Evolutionary conservation across 2,888 invertebrate species (phyloP).

Genomic region (Deilephila elpenor): DNA sequence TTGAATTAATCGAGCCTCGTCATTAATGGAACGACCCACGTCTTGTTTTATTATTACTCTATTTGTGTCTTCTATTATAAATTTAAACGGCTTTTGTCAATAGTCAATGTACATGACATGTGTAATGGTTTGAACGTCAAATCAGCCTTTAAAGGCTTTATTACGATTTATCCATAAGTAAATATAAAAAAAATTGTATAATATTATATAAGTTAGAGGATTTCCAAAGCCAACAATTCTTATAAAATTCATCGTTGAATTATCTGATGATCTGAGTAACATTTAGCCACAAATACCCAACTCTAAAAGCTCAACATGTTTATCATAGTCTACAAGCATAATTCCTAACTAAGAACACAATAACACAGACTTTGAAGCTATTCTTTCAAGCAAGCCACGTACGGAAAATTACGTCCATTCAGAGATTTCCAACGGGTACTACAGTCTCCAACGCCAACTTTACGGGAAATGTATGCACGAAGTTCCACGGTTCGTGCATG

Average conservation of each 20-base stretch:
- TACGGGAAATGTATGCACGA: slow-evolving; percentile 50
- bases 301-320: too few species aligned
- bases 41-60: not conserved
- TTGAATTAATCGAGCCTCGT: slow-evolving; percentile 13
- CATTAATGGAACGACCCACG: slow-evolving; percentile 10
- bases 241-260: too few species aligned
- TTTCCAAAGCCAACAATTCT: too few species aligned
- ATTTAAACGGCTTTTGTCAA: not conserved
- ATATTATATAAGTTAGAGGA: too few species aligned
- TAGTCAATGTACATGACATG: not conserved
- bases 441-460: slow-evolving; percentile 31
- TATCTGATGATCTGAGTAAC: too few species aligned
- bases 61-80: not conserved
- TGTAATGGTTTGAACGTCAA: too few species aligned
- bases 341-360: not conserved
- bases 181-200: too few species aligned
- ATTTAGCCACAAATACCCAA: too few species aligned
- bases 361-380: not conserved
- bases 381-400: not conserved
- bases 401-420: slow-evolving; percentile 39
- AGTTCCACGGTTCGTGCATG: slow-evolving; percentile 43
- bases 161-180: too few species aligned
- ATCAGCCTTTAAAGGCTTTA: too few species aligned
- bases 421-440: slow-evolving; percentile 33
- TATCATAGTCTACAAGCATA: not conserved